These are phyloP conservation scores for Crossocerus cetratus DNA, from an alignment of 2,888 invertebrate genomes.

Conservation along the genomic window DNA sequence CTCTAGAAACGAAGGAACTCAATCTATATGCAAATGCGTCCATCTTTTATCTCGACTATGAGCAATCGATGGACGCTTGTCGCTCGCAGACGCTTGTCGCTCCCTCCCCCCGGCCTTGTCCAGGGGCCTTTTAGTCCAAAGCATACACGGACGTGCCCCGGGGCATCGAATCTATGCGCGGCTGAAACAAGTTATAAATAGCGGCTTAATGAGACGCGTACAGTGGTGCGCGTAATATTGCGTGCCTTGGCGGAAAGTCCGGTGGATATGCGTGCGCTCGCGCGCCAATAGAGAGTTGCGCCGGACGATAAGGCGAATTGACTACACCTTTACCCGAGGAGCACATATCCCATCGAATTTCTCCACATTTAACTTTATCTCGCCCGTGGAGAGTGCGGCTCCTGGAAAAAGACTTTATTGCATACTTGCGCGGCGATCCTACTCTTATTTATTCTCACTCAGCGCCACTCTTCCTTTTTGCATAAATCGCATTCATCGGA, in stretches of 20 bases:
- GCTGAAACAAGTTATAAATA: conserved; percentile 30
- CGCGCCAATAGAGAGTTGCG: not conserved
- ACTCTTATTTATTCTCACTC: not conserved
- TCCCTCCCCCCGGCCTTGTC: conserved; percentile 16
- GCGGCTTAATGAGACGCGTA: conserved; percentile 26
- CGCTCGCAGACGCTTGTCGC: conserved; percentile 8
- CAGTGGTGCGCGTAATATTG: conserved; percentile 10
- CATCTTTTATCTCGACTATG: conserved; percentile 57
- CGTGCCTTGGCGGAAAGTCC: conserved; percentile 17
- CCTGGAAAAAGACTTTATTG: not conserved
- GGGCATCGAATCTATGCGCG: conserved; percentile 31
- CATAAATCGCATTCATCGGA: not conserved
- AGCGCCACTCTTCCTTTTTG: not conserved
- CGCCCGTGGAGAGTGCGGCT: not conserved
- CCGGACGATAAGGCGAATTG: conserved; percentile 1
- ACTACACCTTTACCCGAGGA: not conserved
- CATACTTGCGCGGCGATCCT: not conserved
- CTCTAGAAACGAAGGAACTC: conserved; percentile 51
- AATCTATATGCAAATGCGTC: conserved; percentile 66
- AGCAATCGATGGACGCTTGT: conserved; percentile 55
- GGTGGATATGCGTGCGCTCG: not conserved
- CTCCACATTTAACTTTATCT: not conserved
- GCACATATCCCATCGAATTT: conserved; percentile 4
- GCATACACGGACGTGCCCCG: conserved; percentile 32
- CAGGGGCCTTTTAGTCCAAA: conserved; percentile 15